These are phyloP conservation scores for Trachelus iudaicus DNA, from an alignment of 2,888 invertebrate genomes.

Conservation along the genomic window DNA sequence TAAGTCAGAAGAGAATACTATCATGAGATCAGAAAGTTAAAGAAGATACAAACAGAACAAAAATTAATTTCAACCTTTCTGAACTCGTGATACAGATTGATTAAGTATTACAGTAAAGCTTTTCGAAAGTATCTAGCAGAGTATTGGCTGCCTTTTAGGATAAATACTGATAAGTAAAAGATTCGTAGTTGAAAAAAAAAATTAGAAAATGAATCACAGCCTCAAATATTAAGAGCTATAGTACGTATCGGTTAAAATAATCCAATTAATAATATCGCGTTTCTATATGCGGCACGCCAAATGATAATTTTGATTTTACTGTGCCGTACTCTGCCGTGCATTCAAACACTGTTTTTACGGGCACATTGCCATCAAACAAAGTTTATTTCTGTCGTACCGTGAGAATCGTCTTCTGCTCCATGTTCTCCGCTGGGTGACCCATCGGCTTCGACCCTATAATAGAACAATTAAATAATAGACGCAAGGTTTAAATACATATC, in stretches of 20 bases:
- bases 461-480: constrained; percentile 8
- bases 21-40: constrained; percentile 14
- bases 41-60: neutral
- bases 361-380: constrained; percentile 12
- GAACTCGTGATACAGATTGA: neutral
- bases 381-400: constrained; percentile 48
- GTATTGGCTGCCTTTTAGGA: neutral
- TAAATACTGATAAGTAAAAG: neutral
- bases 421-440: constrained; percentile 55
- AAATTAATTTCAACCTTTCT: neutral
- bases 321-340: constrained; percentile 34
- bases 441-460: constrained; percentile 57
- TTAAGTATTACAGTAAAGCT: neutral
- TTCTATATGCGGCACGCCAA: neutral
- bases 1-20: constrained; percentile 33
- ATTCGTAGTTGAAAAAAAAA: neutral
- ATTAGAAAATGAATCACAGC: constrained; percentile 20
- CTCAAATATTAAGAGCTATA: constrained; percentile 13
- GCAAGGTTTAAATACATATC: neutral
- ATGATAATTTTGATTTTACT: constrained; percentile 10
- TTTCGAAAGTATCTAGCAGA: neutral
- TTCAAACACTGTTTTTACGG: constrained; percentile 28
- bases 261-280: neutral
- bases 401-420: constrained; percentile 55
- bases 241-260: neutral